These are phyloP conservation scores for Aphidoletes aphidimyza DNA, from an alignment of 2,888 invertebrate genomes.

Conservation along the genomic window DNA sequence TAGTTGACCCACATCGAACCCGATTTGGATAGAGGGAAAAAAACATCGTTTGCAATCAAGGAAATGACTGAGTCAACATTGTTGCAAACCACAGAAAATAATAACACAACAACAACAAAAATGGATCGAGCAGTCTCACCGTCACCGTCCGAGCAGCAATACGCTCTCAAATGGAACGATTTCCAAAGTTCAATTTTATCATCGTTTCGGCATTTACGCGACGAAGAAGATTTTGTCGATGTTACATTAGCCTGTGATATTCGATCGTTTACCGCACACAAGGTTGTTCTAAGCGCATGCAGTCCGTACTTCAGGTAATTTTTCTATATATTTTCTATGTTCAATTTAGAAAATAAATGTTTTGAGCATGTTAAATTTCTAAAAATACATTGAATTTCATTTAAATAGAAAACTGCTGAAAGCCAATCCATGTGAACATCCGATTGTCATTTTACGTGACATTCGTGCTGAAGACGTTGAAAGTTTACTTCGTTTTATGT, in stretches of 20 bases:
- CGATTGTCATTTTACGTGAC: conserved; percentile 87
- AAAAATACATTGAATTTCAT: background rate
- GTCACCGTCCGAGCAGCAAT: conserved; percentile 80
- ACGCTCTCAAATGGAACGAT: conserved; percentile 94
- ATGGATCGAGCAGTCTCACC: conserved; percentile 68
- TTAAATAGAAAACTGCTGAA: conserved; percentile 78
- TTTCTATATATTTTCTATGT: background rate
- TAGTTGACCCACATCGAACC: background rate
- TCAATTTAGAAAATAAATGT: background rate
- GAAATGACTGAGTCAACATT: conserved; percentile 67
- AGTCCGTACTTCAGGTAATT: conserved; percentile 80
- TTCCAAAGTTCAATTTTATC: conserved; percentile 91
- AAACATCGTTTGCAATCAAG: background rate
- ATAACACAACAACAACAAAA: conserved; percentile 67
- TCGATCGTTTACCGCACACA: conserved; percentile 89
- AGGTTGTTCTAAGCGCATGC: conserved; percentile 90
- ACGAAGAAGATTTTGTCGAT: conserved; percentile 93
- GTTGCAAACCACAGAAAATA: conserved; percentile 64
- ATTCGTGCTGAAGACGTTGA: conserved; percentile 88
- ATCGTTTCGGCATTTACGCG: conserved; percentile 87
- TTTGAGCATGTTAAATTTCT: background rate
- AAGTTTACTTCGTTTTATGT: conserved; percentile 89
- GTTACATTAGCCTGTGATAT: conserved; percentile 92
- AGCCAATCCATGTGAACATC: conserved; percentile 91
- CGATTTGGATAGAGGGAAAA: background rate